These are phyloP conservation scores for Falco cherrug DNA, from an alignment of 2,797 vertebrate species.

Conservation along the genomic window DNA sequence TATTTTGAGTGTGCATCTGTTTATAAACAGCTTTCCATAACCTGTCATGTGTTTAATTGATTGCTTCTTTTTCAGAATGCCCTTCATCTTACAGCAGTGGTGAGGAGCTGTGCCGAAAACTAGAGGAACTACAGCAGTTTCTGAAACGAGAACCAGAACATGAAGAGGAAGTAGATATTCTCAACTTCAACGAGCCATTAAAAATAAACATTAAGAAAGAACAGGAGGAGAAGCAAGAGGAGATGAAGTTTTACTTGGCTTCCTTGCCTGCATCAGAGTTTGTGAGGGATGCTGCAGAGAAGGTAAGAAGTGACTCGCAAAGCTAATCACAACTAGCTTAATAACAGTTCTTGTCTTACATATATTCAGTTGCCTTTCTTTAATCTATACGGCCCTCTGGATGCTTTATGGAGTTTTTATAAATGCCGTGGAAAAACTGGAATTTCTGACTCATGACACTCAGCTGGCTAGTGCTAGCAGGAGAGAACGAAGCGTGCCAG, in stretches of 20 bases:
- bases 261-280: conserved; percentile 86
- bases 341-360: neutral
- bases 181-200: conserved; percentile 81
- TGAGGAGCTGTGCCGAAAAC: conserved; percentile 86
- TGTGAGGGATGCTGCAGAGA: conserved; percentile 87
- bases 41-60: neutral
- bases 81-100: conserved; percentile 86
- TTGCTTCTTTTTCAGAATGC: conserved; percentile 81
- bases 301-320: conserved; percentile 78
- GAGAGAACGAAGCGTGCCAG: neutral
- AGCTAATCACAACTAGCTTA: neutral
- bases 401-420: neutral
- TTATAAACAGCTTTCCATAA: conserved; percentile 43
- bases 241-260: conserved; percentile 89
- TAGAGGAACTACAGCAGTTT: conserved; percentile 92
- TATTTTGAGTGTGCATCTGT: conserved; percentile 25
- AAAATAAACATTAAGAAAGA: conserved; percentile 91
- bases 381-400: neutral
- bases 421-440: neutral
- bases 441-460: neutral
- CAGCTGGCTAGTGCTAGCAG: neutral
- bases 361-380: neutral
- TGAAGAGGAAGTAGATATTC: conserved; percentile 89
- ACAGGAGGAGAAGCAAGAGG: conserved; percentile 87
- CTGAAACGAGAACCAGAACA: conserved; percentile 92